Evolutionary conservation across 2,797 vertebrate species (phyloP).

Genomic region (Peromyscus eremicus): DNA sequence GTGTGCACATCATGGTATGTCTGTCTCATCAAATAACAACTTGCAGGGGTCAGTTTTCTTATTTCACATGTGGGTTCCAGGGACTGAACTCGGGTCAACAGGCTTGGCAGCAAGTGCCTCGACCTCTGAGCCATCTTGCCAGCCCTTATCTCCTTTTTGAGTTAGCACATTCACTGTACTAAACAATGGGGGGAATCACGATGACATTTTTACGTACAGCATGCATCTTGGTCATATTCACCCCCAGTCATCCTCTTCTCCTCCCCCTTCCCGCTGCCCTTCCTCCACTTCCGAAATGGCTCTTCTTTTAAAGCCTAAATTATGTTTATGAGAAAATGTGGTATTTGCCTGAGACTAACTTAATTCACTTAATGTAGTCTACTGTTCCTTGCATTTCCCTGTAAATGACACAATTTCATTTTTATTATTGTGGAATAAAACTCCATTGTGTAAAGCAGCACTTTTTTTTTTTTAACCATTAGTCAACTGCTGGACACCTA

Average conservation of each 20-base stretch:
- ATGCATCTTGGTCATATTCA: background rate
- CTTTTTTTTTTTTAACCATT: background rate
- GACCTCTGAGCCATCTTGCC: background rate
- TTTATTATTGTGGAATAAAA: conserved; percentile 6
- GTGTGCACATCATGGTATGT: background rate
- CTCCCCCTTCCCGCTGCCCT: background rate
- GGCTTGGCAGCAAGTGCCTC: background rate
- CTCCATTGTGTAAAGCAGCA: background rate
- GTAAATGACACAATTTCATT: background rate
- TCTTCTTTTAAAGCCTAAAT: background rate
- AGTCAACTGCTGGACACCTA: background rate
- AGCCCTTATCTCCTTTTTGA: background rate
- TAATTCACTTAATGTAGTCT: background rate
- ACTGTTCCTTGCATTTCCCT: background rate
- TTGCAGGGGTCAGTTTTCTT: background rate
- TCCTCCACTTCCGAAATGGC: background rate
- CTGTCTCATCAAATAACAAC: background rate
- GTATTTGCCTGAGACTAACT: background rate
- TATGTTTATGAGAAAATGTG: background rate
- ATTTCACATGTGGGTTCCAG: background rate
- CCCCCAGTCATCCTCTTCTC: background rate
- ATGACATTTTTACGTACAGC: background rate
- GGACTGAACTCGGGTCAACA: background rate
- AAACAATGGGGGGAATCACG: background rate
- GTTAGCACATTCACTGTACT: background rate